phyloP scores from a whole-genome alignment of 2,797 vertebrate species.

The Danio tinwini region DNA sequence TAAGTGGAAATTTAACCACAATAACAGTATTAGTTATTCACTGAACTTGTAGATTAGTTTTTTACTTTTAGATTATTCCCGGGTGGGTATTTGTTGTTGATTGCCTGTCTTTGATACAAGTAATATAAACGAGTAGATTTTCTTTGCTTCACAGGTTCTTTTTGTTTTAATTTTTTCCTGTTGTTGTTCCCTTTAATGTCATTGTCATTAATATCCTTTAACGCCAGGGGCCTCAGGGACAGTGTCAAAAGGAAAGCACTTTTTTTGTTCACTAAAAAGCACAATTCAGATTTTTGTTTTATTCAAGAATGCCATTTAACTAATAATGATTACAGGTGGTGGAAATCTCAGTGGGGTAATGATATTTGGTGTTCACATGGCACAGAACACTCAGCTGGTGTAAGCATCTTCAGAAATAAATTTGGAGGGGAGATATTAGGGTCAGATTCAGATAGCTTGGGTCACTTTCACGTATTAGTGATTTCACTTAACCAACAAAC shows the following conservation, averaged over 20 bases:
- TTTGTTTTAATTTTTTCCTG: too few relatives aligned
- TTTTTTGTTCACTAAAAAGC: background rate
- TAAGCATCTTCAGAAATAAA: background rate
- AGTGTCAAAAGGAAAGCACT: slow-evolving; percentile 1
- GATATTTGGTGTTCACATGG: slow-evolving; percentile 2
- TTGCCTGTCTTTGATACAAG: too few relatives aligned
- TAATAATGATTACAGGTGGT: background rate
- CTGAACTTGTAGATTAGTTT: too few relatives aligned
- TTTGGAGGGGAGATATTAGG: background rate
- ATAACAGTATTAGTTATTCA: too few relatives aligned
- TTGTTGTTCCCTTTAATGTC: background rate
- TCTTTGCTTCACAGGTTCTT: too few relatives aligned
- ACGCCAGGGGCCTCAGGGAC: background rate
- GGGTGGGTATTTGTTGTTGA: too few relatives aligned
- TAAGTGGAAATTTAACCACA: too few relatives aligned
- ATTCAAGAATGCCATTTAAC: background rate
- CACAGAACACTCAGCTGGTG: background rate
- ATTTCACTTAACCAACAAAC: slow-evolving; percentile 4
- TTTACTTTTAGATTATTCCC: too few relatives aligned
- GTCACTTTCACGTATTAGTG: background rate
- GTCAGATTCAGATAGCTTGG: background rate
- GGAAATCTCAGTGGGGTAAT: background rate
- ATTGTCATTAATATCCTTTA: too few relatives aligned
- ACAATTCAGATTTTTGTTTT: background rate
- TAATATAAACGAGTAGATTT: too few relatives aligned